phyloP scores from a whole-genome alignment of 2,113 vertebrate species.

The Leptobrachium ailaonicum region DNA sequence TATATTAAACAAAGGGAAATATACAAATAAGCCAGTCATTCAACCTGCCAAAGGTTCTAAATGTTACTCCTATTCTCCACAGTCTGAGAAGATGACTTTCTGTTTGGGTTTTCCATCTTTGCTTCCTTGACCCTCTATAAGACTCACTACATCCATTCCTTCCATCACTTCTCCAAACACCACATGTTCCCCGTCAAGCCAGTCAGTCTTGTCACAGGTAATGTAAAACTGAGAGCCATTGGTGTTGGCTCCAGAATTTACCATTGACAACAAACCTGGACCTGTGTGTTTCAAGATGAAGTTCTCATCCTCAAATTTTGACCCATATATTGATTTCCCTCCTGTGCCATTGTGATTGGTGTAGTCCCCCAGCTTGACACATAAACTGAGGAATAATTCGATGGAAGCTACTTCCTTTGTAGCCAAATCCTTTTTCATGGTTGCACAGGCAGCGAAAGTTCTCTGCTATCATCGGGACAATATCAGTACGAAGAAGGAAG shows the following conservation, averaged over 20 bases:
- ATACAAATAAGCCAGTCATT: no score
- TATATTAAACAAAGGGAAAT: no score
- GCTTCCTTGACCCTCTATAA: slow-evolving; percentile 89
- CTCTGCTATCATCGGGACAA: slow-evolving; percentile 95
- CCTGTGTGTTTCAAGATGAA: slow-evolving; percentile 94
- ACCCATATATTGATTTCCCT: slow-evolving; percentile 93
- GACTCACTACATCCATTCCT: slow-evolving; percentile 85
- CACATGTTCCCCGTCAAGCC: slow-evolving; percentile 92
- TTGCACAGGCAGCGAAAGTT: slow-evolving; percentile 96
- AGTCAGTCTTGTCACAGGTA: slow-evolving; percentile 89
- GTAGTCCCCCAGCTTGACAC: slow-evolving; percentile 94
- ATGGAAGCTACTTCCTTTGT: slow-evolving; percentile 95
- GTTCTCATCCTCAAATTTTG: slow-evolving; percentile 96
- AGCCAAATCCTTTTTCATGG: slow-evolving; percentile 94
- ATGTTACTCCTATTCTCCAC: slow-evolving; percentile 82
- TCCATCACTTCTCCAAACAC: slow-evolving; percentile 93
- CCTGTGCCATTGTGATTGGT: slow-evolving; percentile 97
- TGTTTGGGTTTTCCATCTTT: slow-evolving; percentile 93
- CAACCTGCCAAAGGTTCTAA: background rate
- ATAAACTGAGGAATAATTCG: slow-evolving; percentile 97
- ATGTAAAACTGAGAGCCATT: slow-evolving; percentile 95
- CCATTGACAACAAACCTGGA: slow-evolving; percentile 86
- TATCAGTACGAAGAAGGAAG: slow-evolving; percentile 85
- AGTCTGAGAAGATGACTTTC: slow-evolving; percentile 93
- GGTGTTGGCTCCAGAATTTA: slow-evolving; percentile 86